Conservation (phyloP, 23 tunicate genomes). For the Phallusia fumigata region DNA sequence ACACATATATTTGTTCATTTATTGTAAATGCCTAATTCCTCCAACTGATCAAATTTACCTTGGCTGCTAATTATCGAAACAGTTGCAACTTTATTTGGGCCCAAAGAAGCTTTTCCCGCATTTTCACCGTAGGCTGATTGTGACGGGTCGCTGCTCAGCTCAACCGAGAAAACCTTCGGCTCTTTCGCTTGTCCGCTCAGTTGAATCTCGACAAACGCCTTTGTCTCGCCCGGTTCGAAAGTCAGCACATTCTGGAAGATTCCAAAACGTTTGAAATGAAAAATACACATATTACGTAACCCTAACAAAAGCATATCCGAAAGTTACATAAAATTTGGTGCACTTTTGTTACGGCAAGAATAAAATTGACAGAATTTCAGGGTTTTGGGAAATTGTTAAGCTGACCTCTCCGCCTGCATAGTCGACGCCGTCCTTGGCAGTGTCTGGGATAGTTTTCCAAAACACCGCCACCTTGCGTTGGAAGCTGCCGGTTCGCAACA, state of each 20-base stretch:
- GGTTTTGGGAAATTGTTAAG: neutral
- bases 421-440: constrained; percentile 81
- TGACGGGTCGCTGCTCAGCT: constrained; percentile 22
- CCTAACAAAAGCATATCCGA: too few relatives aligned
- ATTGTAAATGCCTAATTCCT: too few relatives aligned
- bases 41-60: too few relatives aligned
- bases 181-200: constrained; percentile 75
- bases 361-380: too few relatives aligned
- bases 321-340: too few relatives aligned
- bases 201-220: constrained; percentile 51
- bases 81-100: constrained; percentile 46
- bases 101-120: constrained; percentile 57
- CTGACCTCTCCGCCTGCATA: constrained; percentile 49
- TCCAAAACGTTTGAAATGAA: neutral
- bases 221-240: constrained; percentile 68
- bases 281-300: too few relatives aligned
- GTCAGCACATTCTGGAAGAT: constrained; percentile 46
- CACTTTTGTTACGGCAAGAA: too few relatives aligned
- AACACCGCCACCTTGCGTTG: constrained; percentile 49
- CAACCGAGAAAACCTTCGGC: constrained; percentile 56
- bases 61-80: constrained; percentile 77
- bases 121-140: constrained; percentile 6
- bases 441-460: constrained; percentile 80
- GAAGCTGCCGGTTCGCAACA: constrained; percentile 88
- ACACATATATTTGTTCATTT: neutral